Evolutionary conservation across 2,113 vertebrate species (phyloP), one percentile per base, ranked within the genome.

Genomic region (Neotoma lepida): DNA sequence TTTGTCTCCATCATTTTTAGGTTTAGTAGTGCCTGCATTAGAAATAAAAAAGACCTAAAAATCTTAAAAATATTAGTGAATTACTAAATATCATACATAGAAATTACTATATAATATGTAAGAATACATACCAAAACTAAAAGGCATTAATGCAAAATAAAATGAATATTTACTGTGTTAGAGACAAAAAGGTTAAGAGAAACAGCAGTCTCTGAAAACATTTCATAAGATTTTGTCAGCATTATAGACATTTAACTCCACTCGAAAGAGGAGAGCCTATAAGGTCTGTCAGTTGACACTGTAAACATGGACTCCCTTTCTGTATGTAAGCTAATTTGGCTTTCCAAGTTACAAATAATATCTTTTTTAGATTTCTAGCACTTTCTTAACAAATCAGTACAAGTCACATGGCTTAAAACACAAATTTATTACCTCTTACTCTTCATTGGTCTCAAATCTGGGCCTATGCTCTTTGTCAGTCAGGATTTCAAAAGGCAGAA

Each of bases 111-210:
- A 51, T 66, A 77, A 39, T 54, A 44, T 81, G 0, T 86, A 90
- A 78, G 8, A 35, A 44, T 88, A 74, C 3, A 89, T 49, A 61
- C 10, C 76, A 86, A 33, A 71, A 74, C 13, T 17, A 41, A 28
- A 28, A 86, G 44, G 95, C 71, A 71, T 93, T 94, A 88, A 91
- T 94, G 24, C 1, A 96, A 39, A 96, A 92, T 94, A 96, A 96
- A 97, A 54, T 33, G 26, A 94, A 90, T 93, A 84, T 91, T 90
- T 94, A 96, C 46, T 89, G 49, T 89, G 49, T 93, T 95, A 96
- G 3, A 94, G 80, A 97, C 96, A 97, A 97, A 71, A 96, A 35
- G 33, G 33, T 35, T 68, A 68, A 6, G 15, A 92, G 94, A 46
- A 3, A 56, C 0, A 24, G 39, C 7, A 41, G 28, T 39, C 4